Evolutionary conservation across 2,113 vertebrate genomes (phyloP).

Genomic region (Tyto alba): DNA sequence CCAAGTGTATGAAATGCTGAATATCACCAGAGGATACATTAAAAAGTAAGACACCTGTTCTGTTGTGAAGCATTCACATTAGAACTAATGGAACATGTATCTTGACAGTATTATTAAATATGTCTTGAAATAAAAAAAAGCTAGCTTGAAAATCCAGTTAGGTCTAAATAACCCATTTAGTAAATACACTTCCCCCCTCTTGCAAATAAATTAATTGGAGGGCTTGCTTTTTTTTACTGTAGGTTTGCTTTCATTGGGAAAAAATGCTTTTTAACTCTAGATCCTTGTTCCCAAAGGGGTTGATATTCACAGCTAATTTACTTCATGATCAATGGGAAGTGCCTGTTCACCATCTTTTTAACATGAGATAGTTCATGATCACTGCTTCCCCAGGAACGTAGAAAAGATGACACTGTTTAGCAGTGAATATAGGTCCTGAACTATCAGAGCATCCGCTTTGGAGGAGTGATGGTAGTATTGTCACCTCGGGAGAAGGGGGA

Average conservation of each 20-base stretch:
- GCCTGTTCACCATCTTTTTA: neutral
- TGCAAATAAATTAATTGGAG: neutral
- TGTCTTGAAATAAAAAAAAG: neutral
- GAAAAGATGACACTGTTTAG: neutral
- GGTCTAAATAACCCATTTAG: neutral
- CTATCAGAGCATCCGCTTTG: neutral
- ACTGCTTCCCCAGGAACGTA: neutral
- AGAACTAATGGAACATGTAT: neutral
- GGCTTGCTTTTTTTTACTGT: neutral
- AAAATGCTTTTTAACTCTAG: neutral
- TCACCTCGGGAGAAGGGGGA: neutral
- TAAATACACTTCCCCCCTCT: neutral
- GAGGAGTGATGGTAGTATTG: neutral
- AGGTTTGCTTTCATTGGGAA: neutral
- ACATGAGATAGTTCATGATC: neutral
- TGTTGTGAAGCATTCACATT: neutral
- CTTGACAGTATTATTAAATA: neutral
- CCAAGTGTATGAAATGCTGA: neutral
- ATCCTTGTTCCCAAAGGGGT: neutral
- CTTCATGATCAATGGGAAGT: neutral
- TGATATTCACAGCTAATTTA: neutral
- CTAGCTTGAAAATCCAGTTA: neutral
- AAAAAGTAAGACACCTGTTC: neutral
- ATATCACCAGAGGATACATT: neutral
- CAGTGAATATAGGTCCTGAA: neutral